Conservation (phyloP, 2,888 invertebrate genomes). For the Mesochorus sp. region DNA sequence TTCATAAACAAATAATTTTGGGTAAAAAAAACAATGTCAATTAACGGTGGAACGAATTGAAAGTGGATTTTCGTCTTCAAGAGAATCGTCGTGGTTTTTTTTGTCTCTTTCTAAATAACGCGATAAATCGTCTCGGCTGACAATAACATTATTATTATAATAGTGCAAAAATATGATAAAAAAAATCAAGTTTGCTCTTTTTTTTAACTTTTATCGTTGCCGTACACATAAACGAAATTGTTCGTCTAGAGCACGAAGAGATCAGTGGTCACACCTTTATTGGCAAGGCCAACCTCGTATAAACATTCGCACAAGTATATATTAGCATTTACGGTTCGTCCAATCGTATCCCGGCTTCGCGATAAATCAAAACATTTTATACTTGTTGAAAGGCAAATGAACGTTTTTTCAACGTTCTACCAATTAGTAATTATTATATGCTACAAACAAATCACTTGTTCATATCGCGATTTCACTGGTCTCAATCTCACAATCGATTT, state of each 20-base stretch:
- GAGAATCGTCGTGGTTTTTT: too few species aligned
- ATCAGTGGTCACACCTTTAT: slow-evolving; percentile 63
- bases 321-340: slow-evolving; percentile 53
- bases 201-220: not conserved
- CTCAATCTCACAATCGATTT: not conserved
- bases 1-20: too few species aligned
- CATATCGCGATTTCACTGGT: not conserved
- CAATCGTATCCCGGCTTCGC: slow-evolving; percentile 53
- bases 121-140: not conserved
- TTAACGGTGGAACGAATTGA: too few species aligned
- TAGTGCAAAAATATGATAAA: too few species aligned
- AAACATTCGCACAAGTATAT: slow-evolving; percentile 57
- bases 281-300: slow-evolving; percentile 65
- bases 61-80: too few species aligned
- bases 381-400: slow-evolving; percentile 32
- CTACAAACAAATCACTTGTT: not conserved
- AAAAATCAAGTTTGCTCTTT: not conserved
- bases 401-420: slow-evolving; percentile 2
- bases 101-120: too few species aligned
- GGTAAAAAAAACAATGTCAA: too few species aligned
- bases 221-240: not conserved
- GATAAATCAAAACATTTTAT: slow-evolving; percentile 57
- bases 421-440: not conserved
- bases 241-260: slow-evolving; percentile 25
- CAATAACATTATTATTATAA: slow-evolving; percentile 25